These are phyloP conservation scores for Campylorhamphus procurvoides DNA, from an alignment of 2,113 vertebrate genomes.

Conservation along the genomic window DNA sequence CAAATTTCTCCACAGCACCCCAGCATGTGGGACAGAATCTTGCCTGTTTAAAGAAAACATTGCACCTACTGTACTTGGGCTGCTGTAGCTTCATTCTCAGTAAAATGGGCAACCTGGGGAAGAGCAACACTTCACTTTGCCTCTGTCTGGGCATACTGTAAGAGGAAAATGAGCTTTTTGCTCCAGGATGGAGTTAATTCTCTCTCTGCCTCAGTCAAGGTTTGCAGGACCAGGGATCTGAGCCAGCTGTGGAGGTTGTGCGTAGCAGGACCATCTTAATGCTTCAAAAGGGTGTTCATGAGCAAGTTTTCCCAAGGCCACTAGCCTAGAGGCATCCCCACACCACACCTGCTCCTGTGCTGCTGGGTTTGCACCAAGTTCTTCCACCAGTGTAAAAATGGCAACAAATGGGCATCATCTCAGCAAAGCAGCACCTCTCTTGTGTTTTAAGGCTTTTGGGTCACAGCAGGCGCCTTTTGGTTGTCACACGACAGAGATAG, in stretches of 20 bases:
- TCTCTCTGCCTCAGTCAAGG: neutral
- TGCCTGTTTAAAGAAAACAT: fast-evolving
- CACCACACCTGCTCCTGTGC: neutral
- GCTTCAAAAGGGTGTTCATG: neutral
- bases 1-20: neutral
- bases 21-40: neutral
- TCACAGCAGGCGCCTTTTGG: neutral
- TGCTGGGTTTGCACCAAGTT: neutral
- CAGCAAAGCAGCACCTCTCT: neutral
- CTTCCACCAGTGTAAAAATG: neutral
- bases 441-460: neutral
- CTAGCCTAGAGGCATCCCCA: neutral
- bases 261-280: neutral
- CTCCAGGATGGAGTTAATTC: neutral
- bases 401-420: neutral
- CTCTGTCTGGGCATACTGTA: neutral
- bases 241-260: neutral
- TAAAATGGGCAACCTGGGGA: neutral
- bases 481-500: neutral
- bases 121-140: neutral
- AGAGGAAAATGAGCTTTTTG: neutral
- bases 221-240: neutral
- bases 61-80: neutral
- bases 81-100: neutral
- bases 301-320: neutral